Conservation (phyloP, 2,888 invertebrate species). For the Cataglyphis albicans region DNA sequence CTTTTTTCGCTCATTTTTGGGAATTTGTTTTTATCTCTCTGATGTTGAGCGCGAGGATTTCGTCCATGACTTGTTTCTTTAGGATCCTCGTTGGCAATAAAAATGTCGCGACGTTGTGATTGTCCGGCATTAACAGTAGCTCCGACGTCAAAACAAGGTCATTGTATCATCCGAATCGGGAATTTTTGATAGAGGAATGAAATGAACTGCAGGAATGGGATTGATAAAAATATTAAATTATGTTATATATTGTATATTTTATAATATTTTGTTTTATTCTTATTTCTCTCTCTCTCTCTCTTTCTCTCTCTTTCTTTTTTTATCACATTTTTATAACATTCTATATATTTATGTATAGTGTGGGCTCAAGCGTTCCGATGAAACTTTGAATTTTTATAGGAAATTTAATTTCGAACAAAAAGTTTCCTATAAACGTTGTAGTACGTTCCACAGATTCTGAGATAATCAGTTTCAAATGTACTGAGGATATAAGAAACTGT, state of each 20-base stretch:
- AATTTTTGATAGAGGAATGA: slow-evolving; percentile 2
- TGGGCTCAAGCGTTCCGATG: no score
- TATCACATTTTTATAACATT: no score
- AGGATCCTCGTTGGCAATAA: slow-evolving; percentile 7
- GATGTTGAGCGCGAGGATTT: background rate
- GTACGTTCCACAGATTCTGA: no score
- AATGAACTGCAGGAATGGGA: background rate
- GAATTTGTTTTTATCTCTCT: background rate
- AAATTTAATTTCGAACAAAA: no score
- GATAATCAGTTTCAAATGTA: no score
- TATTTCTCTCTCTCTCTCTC: background rate
- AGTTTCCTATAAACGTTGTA: no score
- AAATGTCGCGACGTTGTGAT: slow-evolving; percentile 17
- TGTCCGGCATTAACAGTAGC: slow-evolving; percentile 5
- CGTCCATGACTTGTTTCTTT: slow-evolving; percentile 15
- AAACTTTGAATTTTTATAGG: no score
- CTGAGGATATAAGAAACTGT: background rate
- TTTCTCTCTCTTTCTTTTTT: background rate
- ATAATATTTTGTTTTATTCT: background rate
- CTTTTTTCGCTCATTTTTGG: background rate
- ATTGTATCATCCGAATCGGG: background rate
- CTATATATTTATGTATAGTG: no score
- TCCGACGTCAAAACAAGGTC: slow-evolving; percentile 18
- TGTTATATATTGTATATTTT: background rate
- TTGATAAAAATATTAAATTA: background rate